Evolutionary conservation across 1,140 invertebrate genomes (phyloP), one percentile per base, ranked within the genome.

Genomic region (Drosophila seguyi): DNA sequence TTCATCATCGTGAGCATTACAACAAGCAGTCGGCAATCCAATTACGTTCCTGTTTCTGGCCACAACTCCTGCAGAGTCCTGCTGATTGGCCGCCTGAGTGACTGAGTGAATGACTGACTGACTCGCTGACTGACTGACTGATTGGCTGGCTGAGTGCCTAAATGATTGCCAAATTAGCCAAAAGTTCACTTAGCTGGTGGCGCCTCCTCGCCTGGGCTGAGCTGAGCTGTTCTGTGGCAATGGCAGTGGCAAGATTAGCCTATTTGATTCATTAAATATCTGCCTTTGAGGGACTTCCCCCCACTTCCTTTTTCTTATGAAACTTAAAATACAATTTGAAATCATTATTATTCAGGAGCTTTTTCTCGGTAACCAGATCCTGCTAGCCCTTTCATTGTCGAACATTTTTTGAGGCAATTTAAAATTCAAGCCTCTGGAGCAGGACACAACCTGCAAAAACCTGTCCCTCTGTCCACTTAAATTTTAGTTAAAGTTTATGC

Each of bases 151-250:
- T 60, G 74, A 75, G 65, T 87, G 75, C 71, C 63, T 76, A 76
- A 87, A 75, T 87, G 79, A 82, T 87, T 73, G 84, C 75, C 75
- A 74, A 87, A 87, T 87, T 76, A 69, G 67, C 75, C 75, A 66
- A 71, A 53, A 83, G 83, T 80, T 63, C 74, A 86, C 78, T 86
- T 81, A 60, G 41, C 72, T 60, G 31, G 41, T 45, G 25, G 36
- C 31, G 14, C 42, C 42, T n/a, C 38, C 38, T 42, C 13, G 2
- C 44, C 45, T n/a, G 1, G 4, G 34, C 34, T 36, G n/a, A 10
- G 31, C 18, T 22, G n/a, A n/a, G n/a, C n/a, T n/a, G 3, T 27
- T 25, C 34, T 25, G 55, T n/a, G 20, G 20, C 22, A 5, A 6
- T 44, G 25, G 41, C 11, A 14, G 18, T 41, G 44, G 36, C 6